phyloP scores from a whole-genome alignment of 1,140 invertebrate genomes.

The Rhyzopertha dominica region DNA sequence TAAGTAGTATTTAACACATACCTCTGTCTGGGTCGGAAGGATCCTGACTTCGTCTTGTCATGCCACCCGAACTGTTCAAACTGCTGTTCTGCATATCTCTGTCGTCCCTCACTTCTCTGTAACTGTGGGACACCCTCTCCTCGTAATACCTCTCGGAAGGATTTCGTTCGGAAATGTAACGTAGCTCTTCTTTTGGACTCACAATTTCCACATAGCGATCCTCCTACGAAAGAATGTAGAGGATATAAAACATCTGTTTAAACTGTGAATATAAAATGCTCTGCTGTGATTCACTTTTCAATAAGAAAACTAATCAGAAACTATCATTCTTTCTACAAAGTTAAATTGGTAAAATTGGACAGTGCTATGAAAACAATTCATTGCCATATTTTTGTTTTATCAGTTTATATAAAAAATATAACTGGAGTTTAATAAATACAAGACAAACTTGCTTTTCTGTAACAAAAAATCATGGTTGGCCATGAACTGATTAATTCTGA shows the following conservation, averaged over 20 bases:
- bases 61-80: slow-evolving; percentile 20
- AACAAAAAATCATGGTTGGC: no score
- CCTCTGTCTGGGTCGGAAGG: slow-evolving; percentile 41
- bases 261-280: slow-evolving; percentile 7
- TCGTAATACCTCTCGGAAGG: slow-evolving; percentile 41
- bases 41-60: slow-evolving; percentile 38
- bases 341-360: no score
- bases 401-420: no score
- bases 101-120: slow-evolving; percentile 43
- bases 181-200: slow-evolving; percentile 41
- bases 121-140: slow-evolving; percentile 42
- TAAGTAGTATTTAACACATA: no score
- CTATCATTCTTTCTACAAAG: slow-evolving; percentile 19
- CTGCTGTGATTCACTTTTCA: no score
- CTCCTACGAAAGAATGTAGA: slow-evolving; percentile 46
- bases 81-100: slow-evolving; percentile 25
- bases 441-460: no score
- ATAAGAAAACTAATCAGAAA: slow-evolving; percentile 9
- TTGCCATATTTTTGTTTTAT: no score
- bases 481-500: no score
- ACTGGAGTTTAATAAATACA: no score
- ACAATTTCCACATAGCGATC: slow-evolving; percentile 45
- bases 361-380: no score
- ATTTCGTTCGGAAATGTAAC: slow-evolving; percentile 35
- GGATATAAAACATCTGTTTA: no score